These are phyloP conservation scores for Hucho hucho DNA, from an alignment of 2,113 vertebrate genomes.

Conservation along the genomic window DNA sequence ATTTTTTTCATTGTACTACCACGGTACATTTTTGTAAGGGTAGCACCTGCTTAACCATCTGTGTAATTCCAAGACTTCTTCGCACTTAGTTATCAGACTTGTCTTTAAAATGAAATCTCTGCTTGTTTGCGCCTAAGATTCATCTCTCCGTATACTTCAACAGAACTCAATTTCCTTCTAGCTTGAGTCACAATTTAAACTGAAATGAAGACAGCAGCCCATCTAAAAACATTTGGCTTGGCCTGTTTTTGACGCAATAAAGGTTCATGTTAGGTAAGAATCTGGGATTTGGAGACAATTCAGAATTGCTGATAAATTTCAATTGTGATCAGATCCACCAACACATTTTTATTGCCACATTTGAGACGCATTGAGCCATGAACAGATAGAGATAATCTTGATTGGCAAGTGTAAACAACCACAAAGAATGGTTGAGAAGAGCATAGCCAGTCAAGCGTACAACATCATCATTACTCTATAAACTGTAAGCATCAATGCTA, in stretches of 20 bases:
- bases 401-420: background rate
- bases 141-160: background rate
- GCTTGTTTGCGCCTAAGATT: background rate
- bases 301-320: no score
- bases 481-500: no score
- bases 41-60: background rate
- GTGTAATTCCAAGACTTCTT: background rate
- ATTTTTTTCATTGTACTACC: no score
- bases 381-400: no score
- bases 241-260: background rate
- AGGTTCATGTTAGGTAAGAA: background rate
- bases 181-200: background rate
- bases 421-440: background rate
- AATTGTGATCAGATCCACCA: no score
- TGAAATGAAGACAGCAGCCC: background rate
- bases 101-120: background rate
- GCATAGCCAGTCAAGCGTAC: background rate
- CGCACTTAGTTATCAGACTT: background rate
- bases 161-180: background rate
- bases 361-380: background rate
- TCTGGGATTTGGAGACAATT: no score
- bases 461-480: background rate
- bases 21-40: no score
- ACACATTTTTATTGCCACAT: no score
- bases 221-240: background rate